Percentiles rank a stretch among this genome's conserved stretches.
These are phyloP conservation scores for Gerosis bhagava DNA, from an alignment of 2,888 invertebrate genomes.

Conservation along the genomic window DNA sequence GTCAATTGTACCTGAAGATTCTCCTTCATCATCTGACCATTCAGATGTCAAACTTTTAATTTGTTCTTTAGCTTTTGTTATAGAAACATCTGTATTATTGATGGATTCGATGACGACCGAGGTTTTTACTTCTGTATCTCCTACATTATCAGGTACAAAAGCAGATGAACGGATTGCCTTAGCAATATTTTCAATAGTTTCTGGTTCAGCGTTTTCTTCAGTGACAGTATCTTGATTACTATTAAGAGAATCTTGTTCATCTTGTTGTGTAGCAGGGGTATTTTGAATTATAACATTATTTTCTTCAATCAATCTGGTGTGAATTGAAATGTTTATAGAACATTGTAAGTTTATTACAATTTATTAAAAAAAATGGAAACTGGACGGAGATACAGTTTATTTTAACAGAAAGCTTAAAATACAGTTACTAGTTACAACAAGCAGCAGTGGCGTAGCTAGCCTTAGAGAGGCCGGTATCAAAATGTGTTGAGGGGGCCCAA, in stretches of 20 bases:
- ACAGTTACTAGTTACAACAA: too few relatives aligned
- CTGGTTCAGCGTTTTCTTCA: conserved; percentile 15
- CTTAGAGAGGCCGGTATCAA: too few relatives aligned
- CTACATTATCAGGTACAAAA: background rate
- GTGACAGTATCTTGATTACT: background rate
- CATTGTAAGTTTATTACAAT: too few relatives aligned
- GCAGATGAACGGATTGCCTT: conserved; percentile 7
- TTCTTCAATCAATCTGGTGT: too few relatives aligned
- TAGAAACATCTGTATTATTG: conserved; percentile 19
- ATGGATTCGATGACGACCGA: conserved; percentile 14
- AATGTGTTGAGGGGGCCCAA: too few relatives aligned
- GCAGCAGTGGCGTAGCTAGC: too few relatives aligned
- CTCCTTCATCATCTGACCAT: conserved; percentile 68
- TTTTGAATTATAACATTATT: too few relatives aligned
- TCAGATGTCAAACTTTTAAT: conserved; percentile 57
- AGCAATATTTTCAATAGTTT: conserved; percentile 22
- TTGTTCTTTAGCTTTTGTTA: conserved; percentile 43
- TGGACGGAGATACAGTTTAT: too few relatives aligned
- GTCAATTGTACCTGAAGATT: conserved; percentile 33
- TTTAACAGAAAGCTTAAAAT: too few relatives aligned
- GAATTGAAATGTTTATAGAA: too few relatives aligned
- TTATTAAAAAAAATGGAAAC: too few relatives aligned
- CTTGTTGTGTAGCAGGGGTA: conserved; percentile 1
- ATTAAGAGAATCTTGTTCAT: too few relatives aligned
- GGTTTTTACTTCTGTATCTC: background rate